A percentile compares a stretch with the other conserved stretches of the same genome.
These are phyloP conservation scores for Philereme vetulata DNA, from an alignment of 2,888 invertebrate species.

Conservation along the genomic window DNA sequence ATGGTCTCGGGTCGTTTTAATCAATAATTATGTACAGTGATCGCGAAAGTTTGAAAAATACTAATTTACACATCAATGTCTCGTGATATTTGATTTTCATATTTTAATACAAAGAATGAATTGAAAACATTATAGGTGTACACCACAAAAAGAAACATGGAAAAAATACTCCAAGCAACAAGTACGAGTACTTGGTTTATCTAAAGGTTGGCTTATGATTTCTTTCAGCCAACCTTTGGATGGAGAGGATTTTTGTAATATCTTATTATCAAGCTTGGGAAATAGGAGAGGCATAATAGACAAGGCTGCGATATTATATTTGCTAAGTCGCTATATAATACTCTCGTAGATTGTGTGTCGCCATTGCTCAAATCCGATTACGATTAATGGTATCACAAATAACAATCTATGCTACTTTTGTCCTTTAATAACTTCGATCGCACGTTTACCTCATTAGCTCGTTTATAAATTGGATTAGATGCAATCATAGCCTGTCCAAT, in stretches of 20 bases:
- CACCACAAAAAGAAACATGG: no score
- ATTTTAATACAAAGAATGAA: no score
- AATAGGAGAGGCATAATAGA: conserved; percentile 33
- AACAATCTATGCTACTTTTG: conserved; percentile 5
- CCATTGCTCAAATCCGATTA: conserved; percentile 30
- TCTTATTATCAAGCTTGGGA: conserved; percentile 17
- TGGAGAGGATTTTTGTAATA: neutral
- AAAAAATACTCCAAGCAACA: no score
- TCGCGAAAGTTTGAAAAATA: no score
- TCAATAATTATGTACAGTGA: no score
- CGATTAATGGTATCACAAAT: conserved; percentile 15
- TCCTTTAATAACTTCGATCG: conserved; percentile 35
- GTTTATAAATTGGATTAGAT: conserved; percentile 39
- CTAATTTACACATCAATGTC: no score
- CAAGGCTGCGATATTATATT: conserved; percentile 34
- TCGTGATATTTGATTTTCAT: no score
- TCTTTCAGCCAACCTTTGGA: no score
- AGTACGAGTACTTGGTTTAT: no score
- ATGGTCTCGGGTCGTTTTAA: no score
- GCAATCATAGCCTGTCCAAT: conserved; percentile 45
- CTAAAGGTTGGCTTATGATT: no score
- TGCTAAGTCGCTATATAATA: conserved; percentile 39
- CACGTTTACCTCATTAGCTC: conserved; percentile 42
- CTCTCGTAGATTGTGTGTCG: conserved; percentile 37
- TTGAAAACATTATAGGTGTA: no score